phyloP scores from a whole-genome alignment of 2,888 invertebrate species.

The Choreutis nemorana region DNA sequence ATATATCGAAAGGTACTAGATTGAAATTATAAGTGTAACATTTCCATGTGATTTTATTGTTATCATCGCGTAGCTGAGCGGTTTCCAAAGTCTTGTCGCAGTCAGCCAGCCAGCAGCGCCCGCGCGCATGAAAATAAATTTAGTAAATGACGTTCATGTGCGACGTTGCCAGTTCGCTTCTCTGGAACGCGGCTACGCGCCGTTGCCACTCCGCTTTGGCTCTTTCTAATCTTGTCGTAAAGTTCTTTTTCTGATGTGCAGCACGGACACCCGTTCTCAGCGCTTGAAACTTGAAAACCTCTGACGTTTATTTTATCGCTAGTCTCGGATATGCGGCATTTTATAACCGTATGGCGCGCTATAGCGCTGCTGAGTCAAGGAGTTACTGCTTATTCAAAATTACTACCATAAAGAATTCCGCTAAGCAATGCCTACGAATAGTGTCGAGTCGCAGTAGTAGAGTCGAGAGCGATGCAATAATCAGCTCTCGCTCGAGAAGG shows the following conservation, averaged over 20 bases:
- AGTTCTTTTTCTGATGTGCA: constrained; percentile 67
- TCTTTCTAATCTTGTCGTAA: constrained; percentile 68
- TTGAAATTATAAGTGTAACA: neutral
- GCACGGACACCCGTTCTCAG: constrained; percentile 58
- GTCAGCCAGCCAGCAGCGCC: constrained; percentile 43
- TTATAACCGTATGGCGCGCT: constrained; percentile 47
- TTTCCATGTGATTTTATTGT: constrained; percentile 16
- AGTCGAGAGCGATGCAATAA: constrained; percentile 27
- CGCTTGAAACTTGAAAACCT: constrained; percentile 60
- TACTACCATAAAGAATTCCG: constrained; percentile 41
- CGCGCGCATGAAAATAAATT: constrained; percentile 65
- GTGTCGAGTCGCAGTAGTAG: constrained; percentile 16
- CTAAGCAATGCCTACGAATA: constrained; percentile 15
- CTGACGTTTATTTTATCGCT: constrained; percentile 62
- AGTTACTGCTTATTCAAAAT: constrained; percentile 51
- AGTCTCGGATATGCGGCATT: constrained; percentile 50
- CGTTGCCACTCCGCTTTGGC: constrained; percentile 60
- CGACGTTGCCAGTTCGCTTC: constrained; percentile 54
- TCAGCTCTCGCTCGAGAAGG: constrained; percentile 39
- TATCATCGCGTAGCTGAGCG: constrained; percentile 39
- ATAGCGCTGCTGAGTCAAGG: constrained; percentile 26
- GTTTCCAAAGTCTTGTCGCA: constrained; percentile 47
- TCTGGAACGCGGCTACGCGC: constrained; percentile 59
- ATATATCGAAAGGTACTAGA: neutral
- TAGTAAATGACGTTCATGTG: constrained; percentile 62